phyloP scores from a whole-genome alignment of 1,140 invertebrate species.

The Bombus vancouverensis region DNA sequence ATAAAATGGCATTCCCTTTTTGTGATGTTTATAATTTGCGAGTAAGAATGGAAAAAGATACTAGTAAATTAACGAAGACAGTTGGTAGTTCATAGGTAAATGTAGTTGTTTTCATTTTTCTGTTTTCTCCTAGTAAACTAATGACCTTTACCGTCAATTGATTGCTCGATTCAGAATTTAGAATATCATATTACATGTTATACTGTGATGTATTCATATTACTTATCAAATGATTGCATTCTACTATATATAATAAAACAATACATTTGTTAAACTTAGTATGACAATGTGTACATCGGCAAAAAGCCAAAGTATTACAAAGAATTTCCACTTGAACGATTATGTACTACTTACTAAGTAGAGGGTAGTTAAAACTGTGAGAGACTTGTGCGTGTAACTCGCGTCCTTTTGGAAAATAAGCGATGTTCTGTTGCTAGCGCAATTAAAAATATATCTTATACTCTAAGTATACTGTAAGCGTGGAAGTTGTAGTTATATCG shows the following conservation, averaged over 20 bases:
- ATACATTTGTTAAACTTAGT: conserved; percentile 9
- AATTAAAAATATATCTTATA: neutral
- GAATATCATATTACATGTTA: neutral
- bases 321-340: conserved; percentile 25
- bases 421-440: too few relatives aligned
- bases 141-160: neutral
- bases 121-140: too few relatives aligned
- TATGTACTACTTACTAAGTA: conserved; percentile 24
- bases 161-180: neutral
- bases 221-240: conserved; percentile 33
- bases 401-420: neutral
- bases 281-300: neutral
- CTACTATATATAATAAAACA: neutral
- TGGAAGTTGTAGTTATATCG: too few relatives aligned
- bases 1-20: conserved; percentile 12
- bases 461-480: neutral
- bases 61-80: neutral
- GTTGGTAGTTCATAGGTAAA: neutral
- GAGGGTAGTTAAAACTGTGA: conserved; percentile 35
- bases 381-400: neutral
- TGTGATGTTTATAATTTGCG: conserved; percentile 1
- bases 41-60: neutral
- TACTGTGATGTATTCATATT: conserved; percentile 54
- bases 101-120: neutral
- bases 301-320: conserved; percentile 45